A percentile compares a stretch with the other conserved stretches of the same genome.
Conservation (phyloP, 2,113 vertebrate species). For the Clarias batrachus region DNA sequence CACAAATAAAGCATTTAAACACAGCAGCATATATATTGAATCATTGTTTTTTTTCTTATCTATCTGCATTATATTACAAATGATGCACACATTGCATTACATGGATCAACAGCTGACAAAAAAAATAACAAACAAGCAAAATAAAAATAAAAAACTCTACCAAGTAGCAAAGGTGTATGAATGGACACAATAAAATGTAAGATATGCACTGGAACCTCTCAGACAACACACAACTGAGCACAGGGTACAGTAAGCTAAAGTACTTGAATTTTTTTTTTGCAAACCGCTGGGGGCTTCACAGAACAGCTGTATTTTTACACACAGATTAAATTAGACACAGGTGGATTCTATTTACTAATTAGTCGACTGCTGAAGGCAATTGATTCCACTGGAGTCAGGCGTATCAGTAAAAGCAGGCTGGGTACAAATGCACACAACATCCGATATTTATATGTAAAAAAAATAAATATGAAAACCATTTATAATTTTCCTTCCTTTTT, state of each 20-base stretch:
- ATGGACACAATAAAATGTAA: background rate
- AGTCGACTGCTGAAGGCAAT: no score
- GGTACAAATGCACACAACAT: background rate
- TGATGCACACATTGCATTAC: background rate
- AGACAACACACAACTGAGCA: background rate
- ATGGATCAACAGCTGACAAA: background rate
- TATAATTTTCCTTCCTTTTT: no score
- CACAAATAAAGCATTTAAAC: conserved; percentile 7
- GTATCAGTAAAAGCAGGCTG: no score
- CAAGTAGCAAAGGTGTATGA: background rate
- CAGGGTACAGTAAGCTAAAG: background rate
- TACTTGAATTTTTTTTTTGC: background rate
- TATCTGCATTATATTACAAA: background rate
- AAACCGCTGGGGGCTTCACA: background rate
- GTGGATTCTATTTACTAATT: no score
- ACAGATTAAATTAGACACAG: no score
- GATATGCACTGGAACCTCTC: background rate
- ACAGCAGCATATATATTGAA: background rate
- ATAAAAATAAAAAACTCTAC: background rate
- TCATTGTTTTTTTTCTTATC: background rate
- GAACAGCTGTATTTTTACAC: no score
- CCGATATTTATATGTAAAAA: no score
- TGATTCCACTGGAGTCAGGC: no score
- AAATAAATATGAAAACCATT: no score
- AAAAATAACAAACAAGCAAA: background rate